A percentile compares a stretch with the other conserved stretches of the same genome.
These are phyloP conservation scores for Thymelicus lineola DNA, from an alignment of 2,888 invertebrate genomes.

Conservation along the genomic window DNA sequence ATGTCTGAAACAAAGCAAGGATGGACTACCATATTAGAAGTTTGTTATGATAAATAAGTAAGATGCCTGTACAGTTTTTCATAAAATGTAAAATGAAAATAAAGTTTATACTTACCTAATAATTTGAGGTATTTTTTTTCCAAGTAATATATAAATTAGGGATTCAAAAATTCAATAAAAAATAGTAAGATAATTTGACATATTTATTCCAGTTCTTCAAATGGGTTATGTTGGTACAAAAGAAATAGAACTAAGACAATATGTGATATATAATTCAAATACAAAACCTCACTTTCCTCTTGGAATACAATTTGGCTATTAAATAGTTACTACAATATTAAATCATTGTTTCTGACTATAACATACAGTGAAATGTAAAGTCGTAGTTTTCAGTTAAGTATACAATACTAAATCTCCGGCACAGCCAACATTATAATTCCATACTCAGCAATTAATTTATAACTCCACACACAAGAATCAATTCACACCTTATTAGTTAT, in stretches of 20 bases:
- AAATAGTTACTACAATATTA: constrained; percentile 60
- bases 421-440: constrained; percentile 74
- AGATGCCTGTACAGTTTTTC: no score
- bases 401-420: constrained; percentile 49
- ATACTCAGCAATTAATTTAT: constrained; percentile 46
- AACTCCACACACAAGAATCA: constrained; percentile 1
- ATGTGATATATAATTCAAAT: constrained; percentile 27
- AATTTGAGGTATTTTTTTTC: no score
- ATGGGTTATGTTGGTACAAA: constrained; percentile 72
- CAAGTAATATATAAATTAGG: no score
- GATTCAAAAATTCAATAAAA: constrained; percentile 20
- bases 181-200: constrained; percentile 53
- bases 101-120: no score
- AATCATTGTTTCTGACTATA: constrained; percentile 7
- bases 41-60: no score
- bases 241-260: constrained; percentile 50
- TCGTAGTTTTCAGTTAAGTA: constrained; percentile 12
- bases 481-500: not conserved
- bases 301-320: constrained; percentile 28
- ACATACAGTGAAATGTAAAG: constrained; percentile 6
- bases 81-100: no score
- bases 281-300: constrained; percentile 32
- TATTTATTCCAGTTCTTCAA: constrained; percentile 75
- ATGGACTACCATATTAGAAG: no score
- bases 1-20: no score